Evolutionary conservation across 2,888 invertebrate species (phyloP), one percentile per base, ranked within the genome.

Genomic region (Drosophila fulvimacula): DNA sequence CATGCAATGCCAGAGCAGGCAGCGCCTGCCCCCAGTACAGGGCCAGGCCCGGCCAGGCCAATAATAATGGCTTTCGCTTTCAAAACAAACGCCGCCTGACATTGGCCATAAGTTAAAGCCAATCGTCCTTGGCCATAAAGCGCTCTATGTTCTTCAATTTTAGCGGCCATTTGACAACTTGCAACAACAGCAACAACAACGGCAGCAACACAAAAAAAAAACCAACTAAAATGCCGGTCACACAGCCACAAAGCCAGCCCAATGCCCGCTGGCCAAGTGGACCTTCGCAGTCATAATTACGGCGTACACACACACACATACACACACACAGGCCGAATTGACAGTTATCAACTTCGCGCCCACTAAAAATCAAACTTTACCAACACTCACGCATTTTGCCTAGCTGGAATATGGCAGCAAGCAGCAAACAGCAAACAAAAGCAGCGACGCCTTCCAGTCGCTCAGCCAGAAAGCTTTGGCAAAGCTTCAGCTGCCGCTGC

Each of bases 11-110:
- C 76, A 71, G 48, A 44, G 21, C 38, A 56, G 27, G 60, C 57
- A 44, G n/a, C 21, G 42, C 30, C 60, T 21, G 24, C 5, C 44
- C 9, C 24, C 27, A 21, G 4, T 24, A 5, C n/a, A 30, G n/a
- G n/a, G 27, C 2, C 59, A 36, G 24, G 46, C 65, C 42, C 36
- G 46, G 63, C 61, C 69, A 81, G 70, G 79, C 73, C 65, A 72
- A 69, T 74, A 74, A 82, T 86, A 82, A 86, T 86, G 83, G 86
- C 82, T 85, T 87, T 84, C 80, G 73, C 82, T 85, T 85, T 85
- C 87, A 87, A 87, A 84, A 81, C 84, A 84, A 73, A 65, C 68
- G 68, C 57, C 78, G 38, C 62, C 70, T 76, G 76, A 76, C 79
- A 79, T 79, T 79, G 79, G 76, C 76, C 76, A 76, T 71, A 75